Evolutionary conservation across 2,888 invertebrate genomes (phyloP).

Genomic region (Eupsilia transversa): DNA sequence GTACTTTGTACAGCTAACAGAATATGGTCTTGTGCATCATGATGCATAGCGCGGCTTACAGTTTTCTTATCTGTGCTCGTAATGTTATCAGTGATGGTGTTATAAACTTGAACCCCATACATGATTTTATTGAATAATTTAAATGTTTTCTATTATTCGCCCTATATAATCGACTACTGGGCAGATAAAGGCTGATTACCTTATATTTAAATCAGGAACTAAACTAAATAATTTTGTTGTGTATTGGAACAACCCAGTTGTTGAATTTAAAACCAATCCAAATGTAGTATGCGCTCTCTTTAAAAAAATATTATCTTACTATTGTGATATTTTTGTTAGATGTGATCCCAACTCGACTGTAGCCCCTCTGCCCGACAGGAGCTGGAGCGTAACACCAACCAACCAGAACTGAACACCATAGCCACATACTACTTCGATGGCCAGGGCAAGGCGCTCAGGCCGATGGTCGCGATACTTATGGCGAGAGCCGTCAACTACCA

Average conservation of each 20-base stretch:
- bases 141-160: background rate
- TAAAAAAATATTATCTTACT: conserved; percentile 12
- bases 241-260: background rate
- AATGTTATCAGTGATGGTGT: conserved; percentile 11
- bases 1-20: background rate
- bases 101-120: conserved; percentile 7
- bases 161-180: background rate
- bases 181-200: background rate
- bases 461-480: conserved; percentile 98
- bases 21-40: background rate
- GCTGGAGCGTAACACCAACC: conserved; percentile 94
- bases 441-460: conserved; percentile 98
- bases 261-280: background rate
- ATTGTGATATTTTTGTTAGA: conserved; percentile 47
- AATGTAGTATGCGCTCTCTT: conserved; percentile 31
- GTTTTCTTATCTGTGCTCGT: conserved; percentile 15
- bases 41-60: background rate
- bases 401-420: conserved; percentile 96
- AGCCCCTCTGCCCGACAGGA: conserved; percentile 89
- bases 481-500: conserved; percentile 98
- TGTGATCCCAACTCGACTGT: conserved; percentile 81
- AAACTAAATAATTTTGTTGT: background rate
- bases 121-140: conserved; percentile 12
- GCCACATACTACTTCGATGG: conserved; percentile 99
- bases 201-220: background rate